Base-by-base conservation (phyloP, 2,888 invertebrate species). In the Melitaea athalia region DNA sequence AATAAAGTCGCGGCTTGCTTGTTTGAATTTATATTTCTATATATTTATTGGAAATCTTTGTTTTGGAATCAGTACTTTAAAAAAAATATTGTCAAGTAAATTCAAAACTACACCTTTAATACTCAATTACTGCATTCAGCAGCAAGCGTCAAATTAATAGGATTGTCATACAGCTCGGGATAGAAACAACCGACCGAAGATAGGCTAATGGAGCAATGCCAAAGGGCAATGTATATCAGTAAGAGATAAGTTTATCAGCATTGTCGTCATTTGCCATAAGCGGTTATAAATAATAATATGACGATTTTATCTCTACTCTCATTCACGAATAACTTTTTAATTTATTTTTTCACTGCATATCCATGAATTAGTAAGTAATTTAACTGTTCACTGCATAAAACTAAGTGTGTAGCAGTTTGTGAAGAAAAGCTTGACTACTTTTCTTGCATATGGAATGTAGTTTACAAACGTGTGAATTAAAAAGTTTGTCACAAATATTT, bases 201-300 rank as follows among this genome's bases (percentile, higher is more conserved):
- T 86, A 87, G 80, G 77, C 71, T 73, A 69, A 72, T 75, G 70
- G 74, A 72, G 69, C 72, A 77, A 77, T 64, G 71, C 66, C 71
- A 71, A 71, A 71, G 69, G 66, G 75, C 76, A 72, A 45, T 67
- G 72, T 74, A 74, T 79, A 78, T 77, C 77, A 64, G 24, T 62
- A 67, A 59, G 60, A 71, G 74, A 74, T 74, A 75, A 68, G 61
- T 63, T 65, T 73, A 76, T 76, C 73, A 72, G 63, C 72, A 72
- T 63, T 68, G 65, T 68, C 63, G 66, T 69, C 70, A 57, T 59
- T 67, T 78, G 77, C 79, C 79, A 79, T 74, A 75, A 74, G 74
- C 74, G 75, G 73, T 74, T 68, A 72, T 67, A 67, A 76, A 75
- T 72, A 75, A 62, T 14, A 47, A 60, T 47, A 45, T 60, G 43